These are phyloP conservation scores for Cromileptes altivelis DNA, from an alignment of 2,113 vertebrate genomes.

Conservation along the genomic window DNA sequence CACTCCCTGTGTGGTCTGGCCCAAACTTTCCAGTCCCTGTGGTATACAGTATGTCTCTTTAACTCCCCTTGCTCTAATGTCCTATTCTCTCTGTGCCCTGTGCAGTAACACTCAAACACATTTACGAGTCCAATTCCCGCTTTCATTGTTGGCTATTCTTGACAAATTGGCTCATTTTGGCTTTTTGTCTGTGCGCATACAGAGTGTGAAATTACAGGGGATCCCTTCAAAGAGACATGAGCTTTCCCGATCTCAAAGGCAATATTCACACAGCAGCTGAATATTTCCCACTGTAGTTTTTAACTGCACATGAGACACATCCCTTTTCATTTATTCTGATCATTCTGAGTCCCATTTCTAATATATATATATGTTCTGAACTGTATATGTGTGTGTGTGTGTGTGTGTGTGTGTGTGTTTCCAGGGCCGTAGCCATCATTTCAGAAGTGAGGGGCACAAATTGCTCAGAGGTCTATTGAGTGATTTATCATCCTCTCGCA, in stretches of 20 bases:
- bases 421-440: too few relatives aligned
- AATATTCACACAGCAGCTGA: not conserved
- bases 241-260: not conserved
- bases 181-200: conserved; percentile 3
- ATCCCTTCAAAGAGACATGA: not conserved
- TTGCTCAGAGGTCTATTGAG: too few relatives aligned
- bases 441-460: too few relatives aligned
- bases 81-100: conserved; percentile 13
- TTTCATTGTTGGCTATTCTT: conserved; percentile 30
- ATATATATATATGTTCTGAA: too few relatives aligned
- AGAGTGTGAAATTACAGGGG: conserved; percentile 17
- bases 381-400: too few relatives aligned
- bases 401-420: too few relatives aligned
- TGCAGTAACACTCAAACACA: not conserved
- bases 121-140: not conserved
- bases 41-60: conserved; percentile 19
- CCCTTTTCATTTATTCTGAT: not conserved
- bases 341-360: not conserved
- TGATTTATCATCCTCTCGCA: too few relatives aligned
- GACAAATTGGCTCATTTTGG: conserved; percentile 11
- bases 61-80: conserved; percentile 26
- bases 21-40: conserved; percentile 22
- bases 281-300: not conserved
- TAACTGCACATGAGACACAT: not conserved
- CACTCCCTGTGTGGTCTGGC: conserved; percentile 43